Percentiles rank a stretch among this genome's conserved stretches.
Conservation (phyloP, 2,797 vertebrate species). For the Acestrorhynchus altus region DNA sequence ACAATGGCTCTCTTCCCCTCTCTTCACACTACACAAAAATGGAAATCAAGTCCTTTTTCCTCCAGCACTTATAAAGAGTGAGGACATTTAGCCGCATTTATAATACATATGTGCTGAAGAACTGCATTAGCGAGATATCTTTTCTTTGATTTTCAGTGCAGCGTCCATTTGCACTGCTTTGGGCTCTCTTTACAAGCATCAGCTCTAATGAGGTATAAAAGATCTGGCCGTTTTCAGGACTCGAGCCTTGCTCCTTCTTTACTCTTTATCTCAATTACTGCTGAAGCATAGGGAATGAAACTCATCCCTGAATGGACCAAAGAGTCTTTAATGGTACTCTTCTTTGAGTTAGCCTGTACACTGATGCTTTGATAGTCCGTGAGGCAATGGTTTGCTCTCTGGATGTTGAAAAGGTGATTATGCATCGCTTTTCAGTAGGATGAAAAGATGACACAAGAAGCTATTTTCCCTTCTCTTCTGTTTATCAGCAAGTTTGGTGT, state of each 20-base stretch:
- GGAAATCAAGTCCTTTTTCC: constrained; percentile 9
- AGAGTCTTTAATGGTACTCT: constrained; percentile 52
- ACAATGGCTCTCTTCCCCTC: constrained; percentile 49
- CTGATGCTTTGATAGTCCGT: constrained; percentile 43
- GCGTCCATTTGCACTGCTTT: constrained; percentile 67
- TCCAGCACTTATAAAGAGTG: constrained; percentile 60
- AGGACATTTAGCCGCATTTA: constrained; percentile 71
- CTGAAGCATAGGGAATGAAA: constrained; percentile 35
- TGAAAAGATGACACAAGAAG: constrained; percentile 37
- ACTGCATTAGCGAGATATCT: constrained; percentile 75
- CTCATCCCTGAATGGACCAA: constrained; percentile 51
- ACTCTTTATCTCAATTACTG: constrained; percentile 67
- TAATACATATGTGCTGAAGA: constrained; percentile 76
- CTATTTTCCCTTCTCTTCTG: constrained; percentile 13
- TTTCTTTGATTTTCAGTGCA: constrained; percentile 62
- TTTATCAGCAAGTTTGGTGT: constrained; percentile 24
- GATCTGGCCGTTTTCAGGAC: constrained; percentile 55
- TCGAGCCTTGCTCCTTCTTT: constrained; percentile 50
- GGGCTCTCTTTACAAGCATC: constrained; percentile 59
- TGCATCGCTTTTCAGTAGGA: constrained; percentile 21
- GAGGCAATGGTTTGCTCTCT: constrained; percentile 38
- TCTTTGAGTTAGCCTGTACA: constrained; percentile 49
- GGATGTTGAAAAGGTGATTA: constrained; percentile 47
- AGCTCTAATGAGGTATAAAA: constrained; percentile 61
- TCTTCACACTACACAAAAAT: constrained; percentile 23